Conservation (phyloP, 2,888 invertebrate species). For the Cerceris rybyensis region DNA sequence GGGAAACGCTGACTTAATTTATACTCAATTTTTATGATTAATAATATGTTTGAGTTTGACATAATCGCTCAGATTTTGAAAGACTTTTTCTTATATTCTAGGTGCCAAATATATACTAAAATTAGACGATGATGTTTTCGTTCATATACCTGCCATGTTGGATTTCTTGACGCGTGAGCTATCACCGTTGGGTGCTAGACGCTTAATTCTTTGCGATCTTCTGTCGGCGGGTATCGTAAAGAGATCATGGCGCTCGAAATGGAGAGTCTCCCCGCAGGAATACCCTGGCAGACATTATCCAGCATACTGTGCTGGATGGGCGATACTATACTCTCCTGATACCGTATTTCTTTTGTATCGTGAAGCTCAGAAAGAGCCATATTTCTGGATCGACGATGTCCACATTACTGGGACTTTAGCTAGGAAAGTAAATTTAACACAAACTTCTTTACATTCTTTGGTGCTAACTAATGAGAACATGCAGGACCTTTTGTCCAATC, state of each 20-base stretch:
- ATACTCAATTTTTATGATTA: not conserved
- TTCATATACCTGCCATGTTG: conserved; percentile 80
- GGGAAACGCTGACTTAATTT: too few species aligned
- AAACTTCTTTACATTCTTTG: conserved; percentile 83
- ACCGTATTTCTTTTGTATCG: conserved; percentile 84
- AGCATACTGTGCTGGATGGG: conserved; percentile 89
- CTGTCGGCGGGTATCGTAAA: conserved; percentile 83
- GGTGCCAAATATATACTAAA: conserved; percentile 82
- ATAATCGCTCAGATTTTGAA: not conserved
- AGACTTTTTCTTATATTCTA: conserved; percentile 51
- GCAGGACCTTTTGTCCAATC: conserved; percentile 71
- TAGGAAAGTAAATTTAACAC: conserved; percentile 83
- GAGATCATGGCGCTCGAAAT: conserved; percentile 88
- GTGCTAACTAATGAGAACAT: conserved; percentile 78
- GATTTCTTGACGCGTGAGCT: conserved; percentile 83
- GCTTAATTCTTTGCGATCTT: conserved; percentile 86
- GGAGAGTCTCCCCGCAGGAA: conserved; percentile 88
- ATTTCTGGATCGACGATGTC: conserved; percentile 94
- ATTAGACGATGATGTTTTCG: conserved; percentile 83
- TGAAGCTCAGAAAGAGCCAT: conserved; percentile 85
- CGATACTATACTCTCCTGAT: conserved; percentile 87
- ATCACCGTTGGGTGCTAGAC: conserved; percentile 85
- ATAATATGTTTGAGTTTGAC: not conserved
- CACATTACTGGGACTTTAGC: conserved; percentile 89
- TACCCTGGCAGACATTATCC: conserved; percentile 87